Evolutionary conservation across 2,113 vertebrate species (phyloP).

Genomic region (Serilophus lunatus): DNA sequence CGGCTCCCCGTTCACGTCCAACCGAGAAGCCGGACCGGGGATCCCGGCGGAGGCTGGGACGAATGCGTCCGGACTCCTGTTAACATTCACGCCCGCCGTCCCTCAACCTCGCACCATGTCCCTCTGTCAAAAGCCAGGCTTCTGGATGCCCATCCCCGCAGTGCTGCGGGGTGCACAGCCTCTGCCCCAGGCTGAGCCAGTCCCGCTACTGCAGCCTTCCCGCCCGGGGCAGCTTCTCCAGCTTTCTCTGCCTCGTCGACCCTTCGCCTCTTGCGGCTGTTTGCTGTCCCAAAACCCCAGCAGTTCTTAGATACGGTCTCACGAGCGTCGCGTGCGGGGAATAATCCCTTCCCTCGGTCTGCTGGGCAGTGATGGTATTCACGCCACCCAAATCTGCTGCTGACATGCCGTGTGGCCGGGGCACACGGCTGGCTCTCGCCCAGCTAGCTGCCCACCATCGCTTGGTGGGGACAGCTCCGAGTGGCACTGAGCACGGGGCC

Average conservation of each 20-base stretch:
- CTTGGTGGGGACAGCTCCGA: neutral
- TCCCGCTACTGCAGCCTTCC: neutral
- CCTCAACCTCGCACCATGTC: neutral
- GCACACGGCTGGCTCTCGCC: neutral
- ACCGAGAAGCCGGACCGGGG: fast-evolving
- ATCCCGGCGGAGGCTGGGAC: no score
- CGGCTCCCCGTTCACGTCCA: neutral
- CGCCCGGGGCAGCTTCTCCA: neutral
- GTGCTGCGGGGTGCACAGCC: neutral
- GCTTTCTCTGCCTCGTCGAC: neutral
- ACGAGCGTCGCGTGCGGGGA: fast-evolving
- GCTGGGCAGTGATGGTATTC: neutral
- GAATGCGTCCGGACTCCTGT: neutral
- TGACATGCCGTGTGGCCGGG: neutral
- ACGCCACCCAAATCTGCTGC: neutral
- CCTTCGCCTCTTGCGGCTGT: no score
- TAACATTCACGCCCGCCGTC: neutral
- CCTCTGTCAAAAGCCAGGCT: neutral
- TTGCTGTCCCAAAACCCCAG: neutral
- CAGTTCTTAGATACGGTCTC: neutral
- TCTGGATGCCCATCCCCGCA: neutral
- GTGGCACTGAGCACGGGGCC: neutral
- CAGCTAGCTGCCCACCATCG: neutral
- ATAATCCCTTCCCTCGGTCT: neutral
- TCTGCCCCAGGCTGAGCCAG: neutral